phyloP scores from a whole-genome alignment of 2,113 vertebrate species.

The Turdus rufiventris region DNA sequence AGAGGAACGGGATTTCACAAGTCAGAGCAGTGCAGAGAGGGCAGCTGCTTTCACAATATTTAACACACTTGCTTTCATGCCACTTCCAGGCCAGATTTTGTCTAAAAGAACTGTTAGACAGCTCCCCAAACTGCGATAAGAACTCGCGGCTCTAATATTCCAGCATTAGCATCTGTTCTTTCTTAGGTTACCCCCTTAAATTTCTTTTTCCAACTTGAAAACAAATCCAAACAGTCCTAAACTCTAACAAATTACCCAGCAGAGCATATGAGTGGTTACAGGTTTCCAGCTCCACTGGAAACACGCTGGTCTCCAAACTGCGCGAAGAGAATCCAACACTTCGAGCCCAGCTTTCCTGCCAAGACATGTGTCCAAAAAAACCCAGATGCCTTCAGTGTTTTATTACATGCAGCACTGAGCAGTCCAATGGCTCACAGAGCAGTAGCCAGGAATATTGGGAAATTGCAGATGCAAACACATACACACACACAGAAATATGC shows the following conservation, averaged over 20 bases:
- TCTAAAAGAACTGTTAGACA: not conserved
- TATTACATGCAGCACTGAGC: slow-evolving; percentile 57
- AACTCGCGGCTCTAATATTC: slow-evolving; percentile 7
- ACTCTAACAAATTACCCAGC: slow-evolving; percentile 59
- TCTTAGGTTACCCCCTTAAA: slow-evolving; percentile 35
- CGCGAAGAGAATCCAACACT: slow-evolving; percentile 57
- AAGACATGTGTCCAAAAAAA: slow-evolving; percentile 66
- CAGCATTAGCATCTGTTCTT: slow-evolving; percentile 50
- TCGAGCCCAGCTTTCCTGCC: slow-evolving; percentile 46
- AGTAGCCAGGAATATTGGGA: slow-evolving; percentile 61
- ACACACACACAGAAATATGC: slow-evolving; percentile 23
- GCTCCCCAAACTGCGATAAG: slow-evolving; percentile 28
- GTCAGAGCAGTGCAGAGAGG: not conserved
- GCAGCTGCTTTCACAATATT: not conserved
- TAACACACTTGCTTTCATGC: slow-evolving; percentile 14
- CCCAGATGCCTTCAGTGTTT: slow-evolving; percentile 71
- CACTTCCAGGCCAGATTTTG: slow-evolving; percentile 26
- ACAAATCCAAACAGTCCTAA: slow-evolving; percentile 54
- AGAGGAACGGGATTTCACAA: not conserved
- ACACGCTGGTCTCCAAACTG: slow-evolving; percentile 56
- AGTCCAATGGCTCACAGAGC: slow-evolving; percentile 22
- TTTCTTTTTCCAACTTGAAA: slow-evolving; percentile 44
- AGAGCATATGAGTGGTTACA: slow-evolving; percentile 58
- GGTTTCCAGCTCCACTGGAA: slow-evolving; percentile 66
- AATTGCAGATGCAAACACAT: slow-evolving; percentile 56